phyloP scores from a whole-genome alignment of 2,888 invertebrate genomes.

The Drosophila nr. medialis region DNA sequence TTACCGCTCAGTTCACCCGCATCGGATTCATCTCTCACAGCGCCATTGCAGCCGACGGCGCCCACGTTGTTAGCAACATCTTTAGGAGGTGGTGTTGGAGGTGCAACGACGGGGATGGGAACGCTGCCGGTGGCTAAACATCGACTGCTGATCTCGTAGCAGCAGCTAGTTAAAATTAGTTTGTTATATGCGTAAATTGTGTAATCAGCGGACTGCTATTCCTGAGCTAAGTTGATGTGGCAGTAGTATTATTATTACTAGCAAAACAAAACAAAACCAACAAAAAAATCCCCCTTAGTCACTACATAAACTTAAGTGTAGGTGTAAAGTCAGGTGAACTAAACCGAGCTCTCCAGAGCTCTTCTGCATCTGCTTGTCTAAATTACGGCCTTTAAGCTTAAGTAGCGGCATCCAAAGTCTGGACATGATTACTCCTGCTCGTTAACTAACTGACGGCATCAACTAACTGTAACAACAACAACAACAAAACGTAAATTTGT shows the following conservation, averaged over 20 bases:
- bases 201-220: constrained; percentile 49
- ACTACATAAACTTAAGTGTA: constrained; percentile 56
- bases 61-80: constrained; percentile 57
- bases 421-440: constrained; percentile 8
- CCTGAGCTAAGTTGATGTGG: constrained; percentile 33
- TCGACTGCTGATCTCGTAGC: constrained; percentile 70
- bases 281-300: constrained; percentile 53
- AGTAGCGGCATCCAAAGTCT: constrained; percentile 9
- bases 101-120: constrained; percentile 17
- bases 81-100: background rate
- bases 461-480: constrained; percentile 20
- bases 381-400: constrained; percentile 19
- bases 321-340: constrained; percentile 40
- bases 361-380: constrained; percentile 4
- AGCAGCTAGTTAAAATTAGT: constrained; percentile 66
- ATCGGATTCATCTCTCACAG: constrained; percentile 37
- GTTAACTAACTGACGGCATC: constrained; percentile 13
- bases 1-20: constrained; percentile 86
- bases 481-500: constrained; percentile 16
- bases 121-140: constrained; percentile 39
- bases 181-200: constrained; percentile 61
- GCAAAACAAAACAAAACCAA: constrained; percentile 43
- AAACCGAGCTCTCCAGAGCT: background rate
- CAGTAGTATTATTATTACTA: constrained; percentile 68
- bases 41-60: constrained; percentile 57